Evolutionary conservation across 2,888 invertebrate species (phyloP).

Genomic region (Sturmia bella): DNA sequence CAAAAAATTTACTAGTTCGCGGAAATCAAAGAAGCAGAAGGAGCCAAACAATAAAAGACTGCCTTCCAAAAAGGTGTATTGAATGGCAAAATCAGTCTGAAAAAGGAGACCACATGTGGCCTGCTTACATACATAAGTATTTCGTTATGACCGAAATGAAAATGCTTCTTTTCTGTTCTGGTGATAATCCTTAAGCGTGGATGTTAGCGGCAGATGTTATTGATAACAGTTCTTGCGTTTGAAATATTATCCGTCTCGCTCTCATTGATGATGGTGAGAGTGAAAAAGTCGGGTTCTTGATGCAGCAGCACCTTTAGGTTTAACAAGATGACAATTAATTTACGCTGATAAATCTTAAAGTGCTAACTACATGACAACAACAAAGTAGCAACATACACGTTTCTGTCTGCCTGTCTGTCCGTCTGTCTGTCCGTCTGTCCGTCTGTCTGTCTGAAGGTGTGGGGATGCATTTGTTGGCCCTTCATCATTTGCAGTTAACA

Average conservation of each 20-base stretch:
- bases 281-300: constrained; percentile 28
- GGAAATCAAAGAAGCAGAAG: constrained; percentile 67
- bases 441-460: constrained; percentile 61
- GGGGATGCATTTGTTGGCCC: constrained; percentile 45
- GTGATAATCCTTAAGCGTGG: constrained; percentile 67
- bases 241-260: constrained; percentile 63
- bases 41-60: constrained; percentile 37
- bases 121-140: constrained; percentile 60
- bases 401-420: too few species aligned
- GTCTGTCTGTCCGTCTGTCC: too few species aligned
- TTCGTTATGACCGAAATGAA: constrained; percentile 59
- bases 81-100: constrained; percentile 42
- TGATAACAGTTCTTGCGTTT: constrained; percentile 58
- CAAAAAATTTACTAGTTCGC: constrained; percentile 68
- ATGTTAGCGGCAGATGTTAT: constrained; percentile 70
- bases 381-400: constrained; percentile 76
- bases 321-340: constrained; percentile 82
- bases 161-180: constrained; percentile 64
- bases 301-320: constrained; percentile 56
- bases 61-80: constrained; percentile 41
- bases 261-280: constrained; percentile 25
- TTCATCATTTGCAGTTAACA: constrained; percentile 30
- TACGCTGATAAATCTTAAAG: constrained; percentile 82
- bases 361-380: constrained; percentile 82
- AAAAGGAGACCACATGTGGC: constrained; percentile 65